Base-by-base conservation (phyloP, 2,888 invertebrate genomes). In the Tinea pellionella region DNA sequence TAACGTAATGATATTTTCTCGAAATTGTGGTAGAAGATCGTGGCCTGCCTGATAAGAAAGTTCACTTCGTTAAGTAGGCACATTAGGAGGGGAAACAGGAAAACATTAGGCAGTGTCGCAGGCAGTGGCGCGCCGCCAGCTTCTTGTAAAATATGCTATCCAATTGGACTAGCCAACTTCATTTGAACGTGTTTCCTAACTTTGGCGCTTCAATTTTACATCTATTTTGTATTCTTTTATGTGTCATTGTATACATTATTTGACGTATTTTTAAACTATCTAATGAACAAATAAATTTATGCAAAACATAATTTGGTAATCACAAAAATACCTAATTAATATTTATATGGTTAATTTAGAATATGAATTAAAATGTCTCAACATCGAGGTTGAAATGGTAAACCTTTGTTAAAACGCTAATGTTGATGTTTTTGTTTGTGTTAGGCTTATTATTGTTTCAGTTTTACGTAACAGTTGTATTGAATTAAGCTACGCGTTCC, bases 21-120 rank as follows among this genome's bases (percentile, higher is more conserved):
- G 69, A 68, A 77, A 74, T 72, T 75, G 67, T 19, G 61, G 66
- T 69, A 67, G 72, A 68, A 77, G 75, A 77, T 78, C 78, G 80
- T 71, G 77, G 80, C 80, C 74, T 73, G 75, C 75, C 73, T 72
- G 83, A 85, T 84, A 84, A 83, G 80, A 84, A 83, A 82, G 77
- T 84, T 83, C 75, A 80, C 80, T 83, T 82, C 74, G 77, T 81
- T 84, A 83, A 83, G 81, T 83, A 81, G 83, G 75, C 75, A 82
- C 85, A 82, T 84, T 84, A 83, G 74, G 78, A 74, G 71, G 71
- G 47, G 74, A 73, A 80, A 79, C 82, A 80, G 82, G 82, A 83
- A 83, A 81, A 82, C 81, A 80, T 84, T 82, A 78, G 74, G 75
- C 76, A 68, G 74, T 76, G 77, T 77, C 77, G 75, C 68, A 75